Evolutionary conservation across 2,113 vertebrate species (phyloP), one percentile per base, ranked within the genome.

Genomic region (Chiloscyllium plagiosum): DNA sequence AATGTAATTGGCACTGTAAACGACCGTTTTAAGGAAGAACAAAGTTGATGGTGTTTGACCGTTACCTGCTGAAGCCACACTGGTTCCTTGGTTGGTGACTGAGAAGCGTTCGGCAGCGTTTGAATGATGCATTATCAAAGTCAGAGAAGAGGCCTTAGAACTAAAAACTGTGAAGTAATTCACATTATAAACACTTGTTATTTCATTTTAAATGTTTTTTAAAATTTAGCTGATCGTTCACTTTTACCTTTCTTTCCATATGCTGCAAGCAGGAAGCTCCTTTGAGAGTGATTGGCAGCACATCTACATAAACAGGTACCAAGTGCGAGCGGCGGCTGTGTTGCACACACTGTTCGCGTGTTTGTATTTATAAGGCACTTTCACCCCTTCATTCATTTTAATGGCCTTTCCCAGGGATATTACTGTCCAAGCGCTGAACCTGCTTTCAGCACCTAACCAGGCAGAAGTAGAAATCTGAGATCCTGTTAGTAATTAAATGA

Each of bases 21-120:
- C 22, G 24, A 12, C 10, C 33, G 12, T 19, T 66, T 65, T 17
- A 29, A 90, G 61, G 47, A 29, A 56, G 87, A 22, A 93, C 17
- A 24, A 37, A 37, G 15, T n/a, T 92, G 33, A 33, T 6, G 29
- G 1, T 10, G 52, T 47, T 22, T 76, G 10, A 2, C 24, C 15
- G 69, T 72, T 99, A 99, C 99, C 99, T 99, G 99, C 97, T 95
- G 99, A 98, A 86, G 99, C 98, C 98, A 99, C 99, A 97, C 98
- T 99, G 97, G 98, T 98, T 96, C 98, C 96, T 42, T 99, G 98
- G 96, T 98, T 98, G 96, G 98, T 97, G 97, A 97, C 97, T 0
- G 99, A 98, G 86, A 99, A 97, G 96, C 99, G 98, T 96, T 99
- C 99, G 1, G 97, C 97, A 0, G 98, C 96, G 70, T 98, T 98